Conservation (phyloP, 2,888 invertebrate species). For the Acheta domesticus region DNA sequence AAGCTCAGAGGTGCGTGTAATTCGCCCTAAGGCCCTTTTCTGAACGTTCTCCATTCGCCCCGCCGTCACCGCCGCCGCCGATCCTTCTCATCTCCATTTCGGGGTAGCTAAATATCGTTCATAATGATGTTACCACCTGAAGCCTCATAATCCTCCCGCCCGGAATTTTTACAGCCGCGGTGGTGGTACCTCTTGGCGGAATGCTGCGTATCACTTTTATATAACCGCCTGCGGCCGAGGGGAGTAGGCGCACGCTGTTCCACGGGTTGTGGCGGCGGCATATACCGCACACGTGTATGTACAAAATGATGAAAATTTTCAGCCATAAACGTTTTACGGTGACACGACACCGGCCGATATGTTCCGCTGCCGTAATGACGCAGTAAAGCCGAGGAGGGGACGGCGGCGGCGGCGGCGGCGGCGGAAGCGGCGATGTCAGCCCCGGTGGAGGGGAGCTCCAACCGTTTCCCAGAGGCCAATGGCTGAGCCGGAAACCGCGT, state of each 20-base stretch:
- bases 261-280: neutral
- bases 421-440: too few relatives aligned
- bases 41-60: too few relatives aligned
- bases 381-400: neutral
- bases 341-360: neutral
- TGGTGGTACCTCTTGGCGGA: too few relatives aligned
- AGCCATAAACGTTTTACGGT: conserved; percentile 18
- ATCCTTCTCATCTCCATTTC: neutral
- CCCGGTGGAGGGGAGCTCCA: too few relatives aligned
- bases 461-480: too few relatives aligned
- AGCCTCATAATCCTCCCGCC: neutral
- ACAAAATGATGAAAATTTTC: neutral
- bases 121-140: neutral
- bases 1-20: too few relatives aligned
- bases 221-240: too few relatives aligned
- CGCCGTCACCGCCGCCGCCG: too few relatives aligned
- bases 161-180: neutral
- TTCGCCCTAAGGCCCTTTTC: too few relatives aligned
- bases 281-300: neutral
- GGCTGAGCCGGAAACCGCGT: too few relatives aligned
- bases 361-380: neutral
- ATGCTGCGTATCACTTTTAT: too few relatives aligned
- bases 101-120: neutral
- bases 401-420: neutral
- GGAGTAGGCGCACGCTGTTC: neutral